Evolutionary conservation across 2,797 vertebrate species (phyloP), one percentile per base, ranked within the genome.

Genomic region (Lutjanus campechanus): DNA sequence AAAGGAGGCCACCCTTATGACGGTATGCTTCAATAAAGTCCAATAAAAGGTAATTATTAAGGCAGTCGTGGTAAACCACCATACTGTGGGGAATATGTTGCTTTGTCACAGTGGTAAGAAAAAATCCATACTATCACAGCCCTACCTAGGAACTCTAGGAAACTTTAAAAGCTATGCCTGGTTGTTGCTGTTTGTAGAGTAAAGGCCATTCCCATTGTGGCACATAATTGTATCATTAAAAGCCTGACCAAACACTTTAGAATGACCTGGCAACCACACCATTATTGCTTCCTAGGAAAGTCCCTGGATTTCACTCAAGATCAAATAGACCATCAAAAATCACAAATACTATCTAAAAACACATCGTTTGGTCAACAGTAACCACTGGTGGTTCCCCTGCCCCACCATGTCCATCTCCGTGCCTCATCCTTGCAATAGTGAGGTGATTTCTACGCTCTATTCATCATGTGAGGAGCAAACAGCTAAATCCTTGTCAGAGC

Each of bases 401-500:
- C 76, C 36, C 20, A 74, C 47, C 49, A 11, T 73, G 70, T 73
- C 75, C 62, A 74, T 62, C 72, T 73, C 58, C 9, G 22, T 43
- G 29, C 73, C 44, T 51, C 60, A 60, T 25, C 56, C 56, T 76
- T 66, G 40, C 64, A 69, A 67, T 8, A 69, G 56, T 66, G 58
- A 73, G 73, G 56, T 60, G 15, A 78, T 89, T 90, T 84, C 78
- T 84, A 76, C 13, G 25, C 79, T 84, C 47, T 65, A 84, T 90
- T 89, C 68, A 58, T 91, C 83, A 89, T 62, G 49, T 51, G 62
- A 78, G 58, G 67, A 85, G 81, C 64, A 53, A 90, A 82, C 70
- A 70, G 80, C 76, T 86, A 89, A 93, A 87, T 89, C 79, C 84
- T 68, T 88, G 88, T 90, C 88, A 75, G 80, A 84, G 66, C 76